Base-by-base conservation (phyloP, 2,113 vertebrate genomes). In the Montifringilla adamsi region DNA sequence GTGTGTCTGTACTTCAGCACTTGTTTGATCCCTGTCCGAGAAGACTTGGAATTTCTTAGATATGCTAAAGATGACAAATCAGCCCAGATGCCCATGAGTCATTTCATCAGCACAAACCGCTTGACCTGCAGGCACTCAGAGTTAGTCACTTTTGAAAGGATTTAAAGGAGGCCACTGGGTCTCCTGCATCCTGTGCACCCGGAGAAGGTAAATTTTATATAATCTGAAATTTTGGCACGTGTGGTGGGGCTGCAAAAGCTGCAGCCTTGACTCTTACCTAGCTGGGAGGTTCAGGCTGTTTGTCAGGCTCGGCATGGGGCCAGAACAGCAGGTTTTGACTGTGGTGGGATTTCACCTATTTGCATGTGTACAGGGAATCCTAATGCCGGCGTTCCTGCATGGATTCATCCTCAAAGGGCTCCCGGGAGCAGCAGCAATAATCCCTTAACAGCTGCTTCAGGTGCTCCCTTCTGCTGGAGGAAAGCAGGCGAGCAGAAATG, bases 191-290 rank as follows among this genome's bases (percentile, higher is more conserved):
- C 31, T 33, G 20, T 27, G 28, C 39, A 30, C 23, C 12, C 73
- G 43, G 14, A 46, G 41, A 1, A 58, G 31, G 15, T 16, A 1
- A 0, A 58, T 49, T 8, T 0, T 20, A 1, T 15, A 7, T 18
- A 31, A 76, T 44, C 27, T 14, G 31, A 66, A 66, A 37, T 4
- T 20, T 16, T 1, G 14, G 28, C 44, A 3, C 8, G 2, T 18
- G 24, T 21, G 60, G 39, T 0, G 7, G 28, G 28, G 46, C 46
- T 39, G 30, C 39, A 26, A 26, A 53, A 53, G 9, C 20, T 31
- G 27, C 63, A 76, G 55, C 79, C 55, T 53, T 21, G 24, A 17
- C n/a, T 56, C 37, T 41, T 13, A 15, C 9, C 33, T 7, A 6
- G 53, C 15, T 35, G 59, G 44, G 62, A 60, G 1, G 21, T 8